These are phyloP conservation scores for Mirounga angustirostris DNA, from an alignment of 2,113 vertebrate genomes.

Conservation along the genomic window DNA sequence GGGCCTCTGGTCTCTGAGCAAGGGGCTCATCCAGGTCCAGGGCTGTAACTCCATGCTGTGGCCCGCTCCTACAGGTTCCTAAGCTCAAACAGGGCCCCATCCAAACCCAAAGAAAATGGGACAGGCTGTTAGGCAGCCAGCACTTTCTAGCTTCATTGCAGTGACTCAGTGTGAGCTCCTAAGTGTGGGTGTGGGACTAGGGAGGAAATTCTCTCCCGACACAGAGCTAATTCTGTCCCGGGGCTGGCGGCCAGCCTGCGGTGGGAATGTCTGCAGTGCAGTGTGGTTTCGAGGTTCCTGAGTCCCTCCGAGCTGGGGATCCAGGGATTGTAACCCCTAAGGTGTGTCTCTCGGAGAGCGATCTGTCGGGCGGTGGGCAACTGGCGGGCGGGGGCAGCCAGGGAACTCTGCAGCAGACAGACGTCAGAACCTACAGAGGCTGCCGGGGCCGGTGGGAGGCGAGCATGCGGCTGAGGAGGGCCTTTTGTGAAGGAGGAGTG, in stretches of 20 bases:
- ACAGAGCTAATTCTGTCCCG: slow-evolving; percentile 70
- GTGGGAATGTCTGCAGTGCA: not conserved
- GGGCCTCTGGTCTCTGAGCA: not conserved
- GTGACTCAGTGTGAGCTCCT: slow-evolving; percentile 44
- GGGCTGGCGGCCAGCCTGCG: slow-evolving; percentile 51
- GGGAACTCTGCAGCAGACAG: not conserved
- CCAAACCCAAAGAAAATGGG: not conserved
- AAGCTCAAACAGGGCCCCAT: not conserved
- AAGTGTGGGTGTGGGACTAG: slow-evolving; percentile 64
- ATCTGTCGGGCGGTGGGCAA: not conserved
- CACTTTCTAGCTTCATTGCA: rapidly evolving
- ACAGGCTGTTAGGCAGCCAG: not conserved
- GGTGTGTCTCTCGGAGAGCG: not conserved
- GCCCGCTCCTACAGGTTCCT: not conserved
- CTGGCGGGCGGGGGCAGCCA: rapidly evolving
- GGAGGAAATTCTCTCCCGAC: slow-evolving; percentile 47
- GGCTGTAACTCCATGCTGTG: not conserved
- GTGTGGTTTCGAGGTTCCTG: not conserved
- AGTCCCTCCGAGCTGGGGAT: not conserved
- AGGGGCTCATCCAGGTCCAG: not conserved
- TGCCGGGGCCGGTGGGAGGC: rapidly evolving
- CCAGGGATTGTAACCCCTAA: not conserved
- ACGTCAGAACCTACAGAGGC: not conserved
- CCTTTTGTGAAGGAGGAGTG: not conserved
- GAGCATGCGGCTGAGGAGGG: not conserved